Evolutionary conservation across 2,888 invertebrate species (phyloP), one percentile per base, ranked within the genome.

Genomic region (Drosophila incognita): DNA sequence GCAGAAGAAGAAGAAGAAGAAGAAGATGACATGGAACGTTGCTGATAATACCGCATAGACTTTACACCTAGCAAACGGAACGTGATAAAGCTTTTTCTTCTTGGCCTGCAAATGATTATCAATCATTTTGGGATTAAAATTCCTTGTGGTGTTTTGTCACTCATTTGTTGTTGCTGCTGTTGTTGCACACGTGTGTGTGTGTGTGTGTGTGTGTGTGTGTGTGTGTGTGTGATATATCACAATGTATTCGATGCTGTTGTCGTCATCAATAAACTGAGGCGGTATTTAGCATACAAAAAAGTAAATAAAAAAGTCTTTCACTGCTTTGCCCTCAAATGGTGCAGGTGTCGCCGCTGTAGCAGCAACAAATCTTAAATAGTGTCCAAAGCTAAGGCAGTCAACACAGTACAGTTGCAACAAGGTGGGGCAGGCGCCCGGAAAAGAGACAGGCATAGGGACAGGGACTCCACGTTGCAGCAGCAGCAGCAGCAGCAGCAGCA

Each of bases 101-200:
- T 56, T 29, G 56, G 54, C 77, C 67, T 76, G 90, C 85, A 80
- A 88, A 85, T 90, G 90, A 89, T 88, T 90, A 88, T 88, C 87
- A 90, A 88, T 88, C 88, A 88, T 88, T 89, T 88, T 85, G 88
- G 88, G 88, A 88, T 88, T 88, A 88, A 88, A 90, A 88, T 88
- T 90, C 91, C 83, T 85, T 90, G 85, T 87, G 87, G 87, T 90
- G 87, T 87, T 87, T 87, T 87, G 89, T 90, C 87, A 89, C 89
- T 63, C 90, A 90, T 79, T 87, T 82, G 74, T 72, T 78, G 68
- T 73, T 74, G 67, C 53, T 65, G 54, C 21, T 49, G 49, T 38
- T 42, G n/a, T 21, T 42, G 21, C 42, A 35, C 31, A 27, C 1
- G 31, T 33, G 42, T 31, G 40, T 27, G 27, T 35, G 10, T 33